phyloP scores from a whole-genome alignment of 2,113 vertebrate species.

The Calcarius ornatus region DNA sequence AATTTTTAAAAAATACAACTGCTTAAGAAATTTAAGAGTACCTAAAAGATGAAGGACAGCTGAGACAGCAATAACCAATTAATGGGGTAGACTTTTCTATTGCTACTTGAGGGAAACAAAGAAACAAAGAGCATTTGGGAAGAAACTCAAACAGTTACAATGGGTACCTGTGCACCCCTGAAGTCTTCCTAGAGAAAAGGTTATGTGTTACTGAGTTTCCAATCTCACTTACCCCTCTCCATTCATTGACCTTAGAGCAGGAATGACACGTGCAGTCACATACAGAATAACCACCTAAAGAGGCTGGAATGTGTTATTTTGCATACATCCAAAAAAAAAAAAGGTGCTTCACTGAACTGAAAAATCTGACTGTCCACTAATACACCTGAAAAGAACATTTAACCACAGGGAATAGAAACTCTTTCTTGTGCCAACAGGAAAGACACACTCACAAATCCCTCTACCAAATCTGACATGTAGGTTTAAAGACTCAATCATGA shows the following conservation, averaged over 20 bases:
- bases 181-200: not conserved
- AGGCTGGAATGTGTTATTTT: not conserved
- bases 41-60: not conserved
- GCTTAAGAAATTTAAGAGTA: not conserved
- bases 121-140: not conserved
- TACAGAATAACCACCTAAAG: not conserved
- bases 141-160: not conserved
- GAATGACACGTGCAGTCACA: not conserved
- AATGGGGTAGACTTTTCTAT: not conserved
- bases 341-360: not conserved
- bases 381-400: not conserved
- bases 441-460: not conserved
- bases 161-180: accelerated
- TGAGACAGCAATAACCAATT: not conserved
- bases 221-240: not conserved
- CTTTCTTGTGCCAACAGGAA: not conserved
- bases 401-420: not conserved
- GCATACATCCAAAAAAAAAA: not conserved
- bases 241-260: not conserved
- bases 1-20: not conserved
- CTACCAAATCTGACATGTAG: not conserved
- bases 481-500: not conserved
- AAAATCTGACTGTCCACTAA: not conserved
- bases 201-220: not conserved
- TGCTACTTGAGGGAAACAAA: not conserved